Evolutionary conservation across 1,140 invertebrate species (phyloP), one percentile per base, ranked within the genome.

Genomic region (Tetramorium alpestre): DNA sequence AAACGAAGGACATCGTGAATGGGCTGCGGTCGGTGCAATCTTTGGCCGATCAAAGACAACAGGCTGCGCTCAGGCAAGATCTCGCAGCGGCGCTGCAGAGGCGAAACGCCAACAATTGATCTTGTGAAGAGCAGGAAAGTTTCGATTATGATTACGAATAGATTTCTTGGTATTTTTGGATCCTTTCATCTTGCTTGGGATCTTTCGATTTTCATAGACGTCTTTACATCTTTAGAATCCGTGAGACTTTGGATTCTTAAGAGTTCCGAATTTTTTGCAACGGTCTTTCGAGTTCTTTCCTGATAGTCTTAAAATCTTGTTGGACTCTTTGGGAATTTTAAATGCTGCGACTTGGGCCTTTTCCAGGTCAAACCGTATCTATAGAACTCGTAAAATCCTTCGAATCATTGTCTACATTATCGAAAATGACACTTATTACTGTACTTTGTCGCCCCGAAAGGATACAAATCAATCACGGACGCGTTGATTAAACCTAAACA

Each of bases 1-100:
- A 99, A 96, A 99, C 99, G 18, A 99, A 98, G 94, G 99, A 99
- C 95, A 99, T 99, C 93, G 98, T 99, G 18, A 99, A 99, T 93
- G 98, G 99, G n/a, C 96, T 99, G 86, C 97, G 99, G 69, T 99
- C 98, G 62, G 97, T 98, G 80, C 97, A 98, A 92, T 97, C 98
- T 2, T 95, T 99, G 47, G 97, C 97, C 22, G 98, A 99, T 94
- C 97, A 98, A 89, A 97, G 97, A 90, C 97, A 98, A 92, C 98
- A 98, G 92, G 97, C 97, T 56, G 98, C 97, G 33, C 96, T 99
- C 85, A 97, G 97, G 92, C 98, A 98, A 94, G 98, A 99, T 94
- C 96, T 99, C 75, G 98, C 98, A 8, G 96, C 96, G 38, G 98
- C 97, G 62, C 96, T 99, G 81, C 97, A 98, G 93, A 97, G 97